Evolutionary conservation across 2,113 vertebrate genomes (phyloP).

Genomic region (Hippocampus comes): DNA sequence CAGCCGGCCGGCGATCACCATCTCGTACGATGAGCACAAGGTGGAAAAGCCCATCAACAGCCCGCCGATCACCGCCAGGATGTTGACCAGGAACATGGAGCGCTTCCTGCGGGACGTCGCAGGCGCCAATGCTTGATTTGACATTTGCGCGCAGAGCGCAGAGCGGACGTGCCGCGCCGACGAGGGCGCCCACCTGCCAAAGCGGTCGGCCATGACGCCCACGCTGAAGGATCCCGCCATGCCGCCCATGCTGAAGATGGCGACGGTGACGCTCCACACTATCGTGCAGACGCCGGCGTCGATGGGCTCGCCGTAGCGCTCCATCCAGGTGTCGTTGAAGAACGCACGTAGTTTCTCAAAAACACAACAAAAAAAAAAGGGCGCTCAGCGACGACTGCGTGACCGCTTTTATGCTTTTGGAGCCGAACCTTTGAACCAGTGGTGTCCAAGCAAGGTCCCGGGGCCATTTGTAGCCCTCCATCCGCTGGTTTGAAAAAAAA

Average conservation of each 20-base stretch:
- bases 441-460: too few species aligned
- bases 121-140: not conserved
- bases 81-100: slow-evolving; percentile 89
- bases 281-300: slow-evolving; percentile 67
- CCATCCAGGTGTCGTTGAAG: slow-evolving; percentile 80
- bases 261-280: slow-evolving; percentile 87
- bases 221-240: slow-evolving; percentile 95
- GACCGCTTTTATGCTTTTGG: too few species aligned
- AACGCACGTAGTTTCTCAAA: slow-evolving; percentile 82
- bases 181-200: slow-evolving; percentile 79
- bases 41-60: slow-evolving; percentile 86
- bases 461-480: too few species aligned
- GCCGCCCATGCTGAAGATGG: slow-evolving; percentile 92
- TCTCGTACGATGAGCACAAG: slow-evolving; percentile 79
- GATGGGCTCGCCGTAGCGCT: slow-evolving; percentile 53
- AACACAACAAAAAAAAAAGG: not conserved
- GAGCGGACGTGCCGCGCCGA: too few species aligned
- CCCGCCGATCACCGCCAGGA: slow-evolving; percentile 78
- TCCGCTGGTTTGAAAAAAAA: too few species aligned
- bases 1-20: slow-evolving; percentile 88
- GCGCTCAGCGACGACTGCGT: not conserved
- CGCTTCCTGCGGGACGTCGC: slow-evolving; percentile 75
- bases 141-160: not conserved
- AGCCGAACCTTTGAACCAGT: too few species aligned
- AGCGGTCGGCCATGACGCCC: slow-evolving; percentile 85